Base-by-base conservation (phyloP, 2,888 invertebrate genomes). In the Pachymerium ferrugineum region DNA sequence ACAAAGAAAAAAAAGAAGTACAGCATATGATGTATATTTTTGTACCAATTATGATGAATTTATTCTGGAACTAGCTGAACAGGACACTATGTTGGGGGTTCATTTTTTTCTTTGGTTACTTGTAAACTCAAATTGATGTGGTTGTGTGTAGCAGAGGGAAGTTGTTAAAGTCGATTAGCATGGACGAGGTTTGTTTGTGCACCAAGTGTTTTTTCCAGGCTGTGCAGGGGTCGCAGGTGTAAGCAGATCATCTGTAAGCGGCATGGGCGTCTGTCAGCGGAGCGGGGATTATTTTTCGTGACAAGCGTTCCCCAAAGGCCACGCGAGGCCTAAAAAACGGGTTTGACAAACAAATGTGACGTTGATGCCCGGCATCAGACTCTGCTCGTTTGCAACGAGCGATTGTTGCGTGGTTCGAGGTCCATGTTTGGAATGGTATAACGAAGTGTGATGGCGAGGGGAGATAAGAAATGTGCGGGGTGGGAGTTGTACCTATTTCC, bases 261-360 rank as follows among this genome's bases (percentile, higher is more conserved):
- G 47, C 47, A 54, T n/a, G 22, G 47, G 47, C 47, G 19, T 54
- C 47, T 54, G 47, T 54, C 47, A 54, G 47, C 16, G 47, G 1
- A 54, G 22, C 47, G 47, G 47, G 47, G 47, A 54, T 54, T 54
- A 54, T 54, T 54, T 54, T 54, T 54, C 47, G 47, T 54, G 47
- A 54, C 47, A 54, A 54, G 47, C 47, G 47, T 54, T 54, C 47
- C 47, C 47, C 47, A 54, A 54, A 54, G 47, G 47, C 47, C 47
- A 54, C 47, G 47, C 47, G 47, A 54, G 47, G 47, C 47, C 47
- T 54, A 54, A 54, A 54, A 54, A 54, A 54, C 16, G 47, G 47
- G 19, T 54, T 54, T 54, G 22, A 54, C 16, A 54, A 54, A 54
- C 47, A 54, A 54, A 54, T 54, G 47, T 54, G 47, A 54, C 47